phyloP scores from a whole-genome alignment of 2,888 invertebrate species.

The Camptogramma bilineatum region DNA sequence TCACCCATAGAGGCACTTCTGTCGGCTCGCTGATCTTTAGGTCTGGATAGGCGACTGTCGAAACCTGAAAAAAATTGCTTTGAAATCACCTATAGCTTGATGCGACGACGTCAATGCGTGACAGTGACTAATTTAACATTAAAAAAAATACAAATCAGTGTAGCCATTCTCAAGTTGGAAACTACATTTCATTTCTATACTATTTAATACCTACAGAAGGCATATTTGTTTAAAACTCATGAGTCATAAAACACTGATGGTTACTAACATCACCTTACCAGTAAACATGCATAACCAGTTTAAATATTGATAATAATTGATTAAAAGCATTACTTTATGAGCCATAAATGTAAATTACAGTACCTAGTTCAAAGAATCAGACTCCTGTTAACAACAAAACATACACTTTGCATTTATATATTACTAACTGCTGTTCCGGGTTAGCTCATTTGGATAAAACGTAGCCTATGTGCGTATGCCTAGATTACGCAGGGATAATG shows the following conservation, averaged over 20 bases:
- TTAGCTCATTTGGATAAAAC: too few relatives aligned
- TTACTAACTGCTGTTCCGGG: too few relatives aligned
- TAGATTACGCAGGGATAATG: too few relatives aligned
- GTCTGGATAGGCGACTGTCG: slow-evolving; percentile 94
- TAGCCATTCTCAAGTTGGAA: too few relatives aligned
- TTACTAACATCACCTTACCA: background rate
- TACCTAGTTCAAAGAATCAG: background rate
- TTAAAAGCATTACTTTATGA: background rate
- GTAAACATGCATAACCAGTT: background rate
- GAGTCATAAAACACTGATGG: background rate
- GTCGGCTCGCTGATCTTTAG: slow-evolving; percentile 90
- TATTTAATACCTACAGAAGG: background rate
- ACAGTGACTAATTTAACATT: too few relatives aligned
- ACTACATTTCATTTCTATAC: too few relatives aligned
- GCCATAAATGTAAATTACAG: background rate
- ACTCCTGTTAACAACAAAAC: background rate
- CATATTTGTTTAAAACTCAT: background rate
- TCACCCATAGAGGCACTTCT: slow-evolving; percentile 94
- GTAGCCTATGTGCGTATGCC: too few relatives aligned
- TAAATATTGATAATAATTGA: background rate
- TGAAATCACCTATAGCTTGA: background rate
- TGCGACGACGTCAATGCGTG: background rate
- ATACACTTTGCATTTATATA: background rate
- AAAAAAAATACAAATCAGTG: too few relatives aligned
- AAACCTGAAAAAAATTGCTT: slow-evolving; percentile 84